These are phyloP conservation scores for Oophaga sylvatica DNA, from an alignment of 2,797 vertebrate species.

Conservation along the genomic window DNA sequence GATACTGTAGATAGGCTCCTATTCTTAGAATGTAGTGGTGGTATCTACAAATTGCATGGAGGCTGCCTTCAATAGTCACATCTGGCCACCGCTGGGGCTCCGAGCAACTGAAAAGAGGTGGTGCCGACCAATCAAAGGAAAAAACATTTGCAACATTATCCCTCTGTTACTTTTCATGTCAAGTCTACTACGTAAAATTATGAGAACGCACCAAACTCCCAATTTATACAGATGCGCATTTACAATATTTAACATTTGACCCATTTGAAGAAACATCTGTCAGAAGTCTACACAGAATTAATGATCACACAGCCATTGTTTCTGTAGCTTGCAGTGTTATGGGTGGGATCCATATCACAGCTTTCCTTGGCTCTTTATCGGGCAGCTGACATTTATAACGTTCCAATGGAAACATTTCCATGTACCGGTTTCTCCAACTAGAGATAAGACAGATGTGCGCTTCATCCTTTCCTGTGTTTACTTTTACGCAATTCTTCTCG, in stretches of 20 bases:
- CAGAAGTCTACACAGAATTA: not conserved
- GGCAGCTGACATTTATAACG: conserved; percentile 20
- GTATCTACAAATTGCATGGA: too few relatives aligned
- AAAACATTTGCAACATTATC: not conserved
- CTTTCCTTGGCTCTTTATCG: conserved; percentile 23
- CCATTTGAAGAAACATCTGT: not conserved
- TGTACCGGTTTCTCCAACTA: conserved; percentile 8
- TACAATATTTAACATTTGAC: not conserved
- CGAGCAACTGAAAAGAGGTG: too few relatives aligned
- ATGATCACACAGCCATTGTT: not conserved
- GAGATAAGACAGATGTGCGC: conserved; percentile 33
- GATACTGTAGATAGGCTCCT: too few relatives aligned
- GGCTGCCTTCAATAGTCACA: too few relatives aligned
- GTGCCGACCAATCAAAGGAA: not conserved
- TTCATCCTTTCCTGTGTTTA: conserved; percentile 31
- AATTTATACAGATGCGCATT: not conserved
- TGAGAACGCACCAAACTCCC: not conserved
- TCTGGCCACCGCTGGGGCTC: too few relatives aligned
- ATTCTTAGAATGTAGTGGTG: too few relatives aligned
- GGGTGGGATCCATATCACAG: not conserved
- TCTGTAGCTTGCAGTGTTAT: not conserved
- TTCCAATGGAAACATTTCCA: conserved; percentile 26
- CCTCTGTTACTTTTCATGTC: not conserved
- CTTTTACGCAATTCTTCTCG: not conserved
- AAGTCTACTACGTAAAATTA: not conserved